A percentile compares a stretch with the other conserved stretches of the same genome.
phyloP scores from a whole-genome alignment of 2,888 invertebrate genomes.

The Dryobotodes eremita region DNA sequence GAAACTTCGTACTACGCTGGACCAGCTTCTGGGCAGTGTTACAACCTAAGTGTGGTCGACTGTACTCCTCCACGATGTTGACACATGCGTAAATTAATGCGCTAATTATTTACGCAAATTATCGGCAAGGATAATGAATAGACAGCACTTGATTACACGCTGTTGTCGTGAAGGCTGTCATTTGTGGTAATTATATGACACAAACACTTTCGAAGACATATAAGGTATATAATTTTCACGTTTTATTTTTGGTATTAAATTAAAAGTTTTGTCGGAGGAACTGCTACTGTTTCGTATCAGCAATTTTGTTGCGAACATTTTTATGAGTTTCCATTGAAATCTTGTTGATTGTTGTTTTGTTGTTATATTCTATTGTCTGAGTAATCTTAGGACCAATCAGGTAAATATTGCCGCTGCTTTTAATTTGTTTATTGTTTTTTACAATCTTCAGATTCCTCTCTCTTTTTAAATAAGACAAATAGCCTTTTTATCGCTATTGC shows the following conservation, averaged over 20 bases:
- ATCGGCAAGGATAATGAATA: slow-evolving; percentile 47
- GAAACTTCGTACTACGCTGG: background rate
- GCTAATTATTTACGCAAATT: slow-evolving; percentile 48
- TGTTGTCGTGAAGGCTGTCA: slow-evolving; percentile 20
- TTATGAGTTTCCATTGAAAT: background rate
- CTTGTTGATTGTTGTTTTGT: background rate
- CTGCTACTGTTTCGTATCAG: background rate
- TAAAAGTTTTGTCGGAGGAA: background rate
- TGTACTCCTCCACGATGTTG: slow-evolving; percentile 30
- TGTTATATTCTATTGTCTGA: background rate
- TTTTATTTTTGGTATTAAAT: background rate
- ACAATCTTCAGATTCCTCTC: background rate
- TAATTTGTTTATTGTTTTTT: background rate
- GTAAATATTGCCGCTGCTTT: too few relatives aligned
- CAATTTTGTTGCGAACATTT: background rate
- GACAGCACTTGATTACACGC: slow-evolving; percentile 37
- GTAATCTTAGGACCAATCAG: background rate
- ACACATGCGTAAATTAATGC: slow-evolving; percentile 54
- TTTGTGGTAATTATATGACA: slow-evolving; percentile 16
- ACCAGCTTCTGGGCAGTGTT: background rate
- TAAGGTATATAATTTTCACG: background rate
- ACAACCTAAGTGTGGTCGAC: background rate
- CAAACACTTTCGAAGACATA: background rate
- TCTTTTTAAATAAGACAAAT: background rate
- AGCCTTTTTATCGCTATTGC: background rate